Conservation (phyloP, 2,888 invertebrate species). For the Melikaiella ostensackeni region DNA sequence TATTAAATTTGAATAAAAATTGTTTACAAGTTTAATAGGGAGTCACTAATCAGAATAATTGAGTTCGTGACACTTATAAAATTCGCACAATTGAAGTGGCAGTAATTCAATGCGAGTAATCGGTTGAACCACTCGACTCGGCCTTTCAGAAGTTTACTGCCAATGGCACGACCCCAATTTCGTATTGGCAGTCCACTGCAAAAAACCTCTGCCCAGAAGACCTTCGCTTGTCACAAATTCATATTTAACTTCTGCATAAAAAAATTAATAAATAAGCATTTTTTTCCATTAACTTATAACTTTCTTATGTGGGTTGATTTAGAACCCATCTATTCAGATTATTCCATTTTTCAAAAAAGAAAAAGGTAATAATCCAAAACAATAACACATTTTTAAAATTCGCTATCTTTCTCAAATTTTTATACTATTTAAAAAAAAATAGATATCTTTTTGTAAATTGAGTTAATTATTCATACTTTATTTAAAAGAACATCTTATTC, state of each 20-base stretch:
- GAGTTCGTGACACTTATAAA: slow-evolving; percentile 24
- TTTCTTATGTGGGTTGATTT: no score
- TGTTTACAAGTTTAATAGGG: background rate
- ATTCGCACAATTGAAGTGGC: slow-evolving; percentile 55
- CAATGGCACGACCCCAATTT: slow-evolving; percentile 67
- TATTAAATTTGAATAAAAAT: no score
- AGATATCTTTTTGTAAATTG: no score
- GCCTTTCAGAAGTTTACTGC: slow-evolving; percentile 64
- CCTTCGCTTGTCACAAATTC: slow-evolving; percentile 2
- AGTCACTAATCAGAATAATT: slow-evolving; percentile 14
- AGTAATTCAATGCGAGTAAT: slow-evolving; percentile 66
- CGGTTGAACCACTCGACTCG: slow-evolving; percentile 59
- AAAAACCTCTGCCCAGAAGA: slow-evolving; percentile 40
- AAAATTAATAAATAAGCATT: background rate
- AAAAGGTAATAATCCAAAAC: no score
- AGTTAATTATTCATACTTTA: no score
- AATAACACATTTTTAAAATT: no score
- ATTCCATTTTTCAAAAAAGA: no score
- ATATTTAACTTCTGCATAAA: background rate
- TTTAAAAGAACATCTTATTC: no score
- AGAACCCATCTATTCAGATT: no score
- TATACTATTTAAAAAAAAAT: no score
- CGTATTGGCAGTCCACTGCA: slow-evolving; percentile 57
- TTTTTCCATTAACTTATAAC: background rate
- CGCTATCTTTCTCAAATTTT: no score